Percentiles rank a stretch among this genome's conserved stretches.
These are phyloP conservation scores for Macrobrachium nipponense DNA, from an alignment of 1,140 invertebrate genomes.

Conservation along the genomic window DNA sequence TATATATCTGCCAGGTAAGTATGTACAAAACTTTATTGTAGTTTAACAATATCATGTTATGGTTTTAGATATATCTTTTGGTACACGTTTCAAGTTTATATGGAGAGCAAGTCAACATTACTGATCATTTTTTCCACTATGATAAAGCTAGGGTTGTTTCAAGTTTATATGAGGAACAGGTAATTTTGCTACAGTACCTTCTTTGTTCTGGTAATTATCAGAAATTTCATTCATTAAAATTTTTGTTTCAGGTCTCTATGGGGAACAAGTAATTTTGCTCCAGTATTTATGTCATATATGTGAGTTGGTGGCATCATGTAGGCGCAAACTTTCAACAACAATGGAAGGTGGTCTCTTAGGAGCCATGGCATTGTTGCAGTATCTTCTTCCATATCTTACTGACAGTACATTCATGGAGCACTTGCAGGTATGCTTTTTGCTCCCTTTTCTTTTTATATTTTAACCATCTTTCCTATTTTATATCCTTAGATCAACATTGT, in stretches of 20 bases:
- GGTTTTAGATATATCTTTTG: too few species aligned
- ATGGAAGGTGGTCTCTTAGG: conserved; percentile 91
- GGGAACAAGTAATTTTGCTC: conserved; percentile 91
- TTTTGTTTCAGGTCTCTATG: conserved; percentile 77
- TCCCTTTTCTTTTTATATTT: conserved; percentile 13
- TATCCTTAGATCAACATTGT: too few species aligned
- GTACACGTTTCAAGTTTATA: too few species aligned
- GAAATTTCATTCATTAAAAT: background rate
- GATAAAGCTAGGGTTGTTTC: too few species aligned
- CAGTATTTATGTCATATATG: conserved; percentile 95
- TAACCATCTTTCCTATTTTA: background rate
- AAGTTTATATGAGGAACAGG: too few species aligned
- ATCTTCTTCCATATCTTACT: conserved; percentile 77
- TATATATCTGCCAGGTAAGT: too few species aligned
- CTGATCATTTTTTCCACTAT: too few species aligned
- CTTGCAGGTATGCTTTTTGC: conserved; percentile 76
- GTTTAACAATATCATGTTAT: too few species aligned
- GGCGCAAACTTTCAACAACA: conserved; percentile 81
- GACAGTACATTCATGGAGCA: conserved; percentile 89
- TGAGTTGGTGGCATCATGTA: conserved; percentile 80
- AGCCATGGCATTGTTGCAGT: conserved; percentile 79
- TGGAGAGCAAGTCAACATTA: too few species aligned
- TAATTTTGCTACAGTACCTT: too few species aligned
- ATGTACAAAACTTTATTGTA: too few species aligned
- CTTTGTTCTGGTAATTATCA: background rate